These are phyloP conservation scores for Lepus townsendii DNA, from an alignment of 2,797 vertebrate species.

Conservation along the genomic window DNA sequence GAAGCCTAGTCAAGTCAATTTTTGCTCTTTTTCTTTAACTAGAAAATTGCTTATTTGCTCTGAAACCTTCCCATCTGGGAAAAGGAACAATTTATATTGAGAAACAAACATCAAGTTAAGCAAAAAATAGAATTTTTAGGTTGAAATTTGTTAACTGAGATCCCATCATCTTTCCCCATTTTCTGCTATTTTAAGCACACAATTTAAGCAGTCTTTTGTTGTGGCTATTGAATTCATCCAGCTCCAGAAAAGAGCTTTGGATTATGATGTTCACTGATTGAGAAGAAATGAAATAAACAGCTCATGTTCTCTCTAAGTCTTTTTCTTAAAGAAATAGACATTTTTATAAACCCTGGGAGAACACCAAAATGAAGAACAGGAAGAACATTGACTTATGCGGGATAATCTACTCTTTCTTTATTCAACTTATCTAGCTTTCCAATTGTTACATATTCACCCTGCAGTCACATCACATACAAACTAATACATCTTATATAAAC, in stretches of 20 bases:
- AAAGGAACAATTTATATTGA: constrained; percentile 10
- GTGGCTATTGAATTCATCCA: constrained; percentile 6
- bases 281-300: constrained; percentile 49
- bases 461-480: constrained; percentile 13
- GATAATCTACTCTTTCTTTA: neutral
- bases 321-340: neutral
- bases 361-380: neutral
- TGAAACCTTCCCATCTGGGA: neutral
- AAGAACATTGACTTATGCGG: neutral
- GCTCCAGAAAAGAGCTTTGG: neutral
- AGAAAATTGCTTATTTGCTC: neutral
- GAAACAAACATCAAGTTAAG: constrained; percentile 44
- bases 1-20: neutral
- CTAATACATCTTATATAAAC: constrained; percentile 51
- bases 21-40: neutral
- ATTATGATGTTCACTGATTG: neutral
- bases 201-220: neutral
- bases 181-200: neutral
- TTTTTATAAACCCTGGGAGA: neutral
- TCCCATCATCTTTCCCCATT: neutral
- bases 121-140: constrained; percentile 41
- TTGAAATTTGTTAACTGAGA: neutral
- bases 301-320: neutral
- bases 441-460: neutral
- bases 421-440: neutral